These are phyloP conservation scores for Caenorhabditis becei DNA, from an alignment of 2,888 invertebrate species.

Conservation along the genomic window DNA sequence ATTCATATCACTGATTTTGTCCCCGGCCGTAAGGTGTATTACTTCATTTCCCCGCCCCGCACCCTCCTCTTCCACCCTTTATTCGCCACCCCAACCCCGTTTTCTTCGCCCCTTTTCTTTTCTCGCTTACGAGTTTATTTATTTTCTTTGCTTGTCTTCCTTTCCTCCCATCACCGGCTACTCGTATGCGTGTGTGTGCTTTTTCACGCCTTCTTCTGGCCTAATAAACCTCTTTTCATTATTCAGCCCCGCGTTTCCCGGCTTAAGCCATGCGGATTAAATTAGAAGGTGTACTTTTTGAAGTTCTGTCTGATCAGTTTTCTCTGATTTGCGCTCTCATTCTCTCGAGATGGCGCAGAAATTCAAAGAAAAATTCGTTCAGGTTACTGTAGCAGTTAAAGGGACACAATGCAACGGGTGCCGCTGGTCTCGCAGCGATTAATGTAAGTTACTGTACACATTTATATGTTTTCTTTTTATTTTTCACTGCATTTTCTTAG, in stretches of 20 bases:
- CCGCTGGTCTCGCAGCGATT: conserved; percentile 8
- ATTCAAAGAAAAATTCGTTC: neutral
- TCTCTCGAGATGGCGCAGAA: neutral
- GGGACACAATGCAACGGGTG: neutral
- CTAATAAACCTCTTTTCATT: conserved; percentile 5
- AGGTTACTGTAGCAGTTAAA: conserved; percentile 8
- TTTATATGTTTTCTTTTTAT: neutral
- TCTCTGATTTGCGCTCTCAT: neutral
- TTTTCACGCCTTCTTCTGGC: neutral
- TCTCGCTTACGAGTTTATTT: conserved; percentile 19
- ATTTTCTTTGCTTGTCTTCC: conserved; percentile 10
- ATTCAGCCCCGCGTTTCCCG: neutral
- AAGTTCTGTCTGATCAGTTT: neutral
- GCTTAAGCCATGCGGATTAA: conserved; percentile 14
- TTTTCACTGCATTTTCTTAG: neutral
- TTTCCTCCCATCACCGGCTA: conserved; percentile 5
- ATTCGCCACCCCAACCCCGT: neutral
- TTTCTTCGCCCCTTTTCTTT: neutral
- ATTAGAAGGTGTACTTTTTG: conserved; percentile 4
- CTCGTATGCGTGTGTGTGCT: neutral
- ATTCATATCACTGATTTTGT: conserved; percentile 3
- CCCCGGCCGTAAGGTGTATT: conserved; percentile 2
- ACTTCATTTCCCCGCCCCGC: neutral
- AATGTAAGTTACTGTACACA: neutral
- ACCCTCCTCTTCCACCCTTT: neutral